phyloP scores from a whole-genome alignment of 2,113 vertebrate species.

The Cranoglanis bouderius region DNA sequence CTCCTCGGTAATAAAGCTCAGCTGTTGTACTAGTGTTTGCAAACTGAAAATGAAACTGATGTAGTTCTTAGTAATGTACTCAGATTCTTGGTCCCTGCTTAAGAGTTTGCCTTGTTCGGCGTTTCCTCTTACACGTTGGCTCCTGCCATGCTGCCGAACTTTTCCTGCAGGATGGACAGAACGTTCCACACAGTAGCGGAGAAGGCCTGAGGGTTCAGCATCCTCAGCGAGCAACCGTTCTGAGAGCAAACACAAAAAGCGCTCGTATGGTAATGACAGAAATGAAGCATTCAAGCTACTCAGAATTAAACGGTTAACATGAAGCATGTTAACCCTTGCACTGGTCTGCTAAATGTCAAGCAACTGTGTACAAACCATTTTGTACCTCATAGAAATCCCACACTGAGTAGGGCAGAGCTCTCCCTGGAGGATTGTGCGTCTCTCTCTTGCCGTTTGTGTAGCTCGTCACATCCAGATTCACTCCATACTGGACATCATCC shows the following conservation, averaged over 20 bases:
- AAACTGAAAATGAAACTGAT: background rate
- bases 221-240: conserved; percentile 88
- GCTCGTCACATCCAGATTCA: conserved; percentile 93
- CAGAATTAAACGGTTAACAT: background rate
- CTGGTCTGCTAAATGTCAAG: background rate
- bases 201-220: conserved; percentile 92
- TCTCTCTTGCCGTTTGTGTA: conserved; percentile 83
- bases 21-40: background rate
- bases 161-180: conserved; percentile 90
- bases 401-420: conserved; percentile 83
- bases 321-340: background rate
- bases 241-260: conserved; percentile 50
- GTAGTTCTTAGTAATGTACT: too few species aligned
- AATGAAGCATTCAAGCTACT: background rate
- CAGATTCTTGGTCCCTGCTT: background rate
- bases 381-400: conserved; percentile 88
- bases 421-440: conserved; percentile 87
- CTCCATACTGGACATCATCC: conserved; percentile 85
- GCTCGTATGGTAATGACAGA: background rate
- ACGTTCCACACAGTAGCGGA: conserved; percentile 85
- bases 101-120: background rate
- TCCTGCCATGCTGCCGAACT: conserved; percentile 92
- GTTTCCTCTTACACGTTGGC: conserved; percentile 79
- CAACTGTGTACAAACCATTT: background rate
- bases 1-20: background rate